Conservation (phyloP, 53 echinoderm and acorn worm genomes). For the Antedon mediterranea region DNA sequence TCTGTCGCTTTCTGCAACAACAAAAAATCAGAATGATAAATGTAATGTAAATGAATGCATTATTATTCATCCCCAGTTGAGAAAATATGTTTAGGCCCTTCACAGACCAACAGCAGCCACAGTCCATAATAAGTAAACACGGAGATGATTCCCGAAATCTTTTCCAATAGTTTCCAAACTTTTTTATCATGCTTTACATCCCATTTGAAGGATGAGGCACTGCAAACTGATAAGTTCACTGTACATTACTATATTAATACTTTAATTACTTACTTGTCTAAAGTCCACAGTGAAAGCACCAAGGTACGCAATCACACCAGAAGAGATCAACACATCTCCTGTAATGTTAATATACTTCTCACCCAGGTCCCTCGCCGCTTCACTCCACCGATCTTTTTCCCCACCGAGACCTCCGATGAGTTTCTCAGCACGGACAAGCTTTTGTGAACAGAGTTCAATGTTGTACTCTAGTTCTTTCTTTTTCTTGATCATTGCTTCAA, state of each 20-base stretch:
- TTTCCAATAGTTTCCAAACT: no score
- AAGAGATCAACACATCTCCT: constrained; percentile 90
- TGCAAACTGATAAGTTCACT: no score
- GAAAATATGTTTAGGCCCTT: no score
- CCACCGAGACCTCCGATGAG: constrained; percentile 94
- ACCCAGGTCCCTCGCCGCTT: constrained; percentile 46
- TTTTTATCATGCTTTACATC: no score
- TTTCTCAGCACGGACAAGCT: constrained; percentile 89
- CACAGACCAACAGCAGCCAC: no score
- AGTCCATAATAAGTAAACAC: no score
- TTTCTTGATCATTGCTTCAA: constrained; percentile 85
- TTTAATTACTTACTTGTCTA: constrained; percentile 62
- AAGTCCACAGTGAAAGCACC: constrained; percentile 98
- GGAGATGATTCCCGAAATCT: no score
- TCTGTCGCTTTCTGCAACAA: constrained; percentile 67
- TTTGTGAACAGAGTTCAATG: constrained; percentile 95
- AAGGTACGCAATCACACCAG: constrained; percentile 86
- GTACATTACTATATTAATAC: not conserved
- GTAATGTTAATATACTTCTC: constrained; percentile 83
- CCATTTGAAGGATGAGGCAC: no score
- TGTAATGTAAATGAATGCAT: no score
- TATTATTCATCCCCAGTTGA: no score
- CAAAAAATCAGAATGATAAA: no score
- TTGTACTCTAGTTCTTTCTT: constrained; percentile 92
- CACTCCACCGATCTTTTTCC: constrained; percentile 87